Base-by-base conservation (phyloP, 2,797 vertebrate species). In the Amblyraja radiata region DNA sequence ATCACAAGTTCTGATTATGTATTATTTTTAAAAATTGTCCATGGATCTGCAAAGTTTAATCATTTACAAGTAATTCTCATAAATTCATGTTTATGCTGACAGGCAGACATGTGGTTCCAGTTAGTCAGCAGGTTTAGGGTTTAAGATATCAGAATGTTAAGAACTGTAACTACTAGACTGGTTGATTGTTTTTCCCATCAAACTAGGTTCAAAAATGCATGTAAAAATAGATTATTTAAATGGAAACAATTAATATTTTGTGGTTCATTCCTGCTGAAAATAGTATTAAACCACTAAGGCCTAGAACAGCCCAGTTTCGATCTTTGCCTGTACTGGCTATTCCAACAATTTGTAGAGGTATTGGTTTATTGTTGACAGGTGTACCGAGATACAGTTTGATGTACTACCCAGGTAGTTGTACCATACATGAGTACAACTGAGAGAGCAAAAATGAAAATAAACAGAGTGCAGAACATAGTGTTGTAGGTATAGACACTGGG, bases 91-190 rank as follows among this genome's bases (percentile, higher is more conserved):
- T 92, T 14, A 92, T n/a, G 58, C 71, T 92, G 90, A 68, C 65
- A 92, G 71, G 25, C 71, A 92, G 39, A 91, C 90, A 91, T 91
- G 90, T 73, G 86, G 14, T 73, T 73, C 65, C 88, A 90, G 65
- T 28, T 46, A 36, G 90, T 6, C 36, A 58, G 39, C 71, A 58
- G 13, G 90, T 58, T 46, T 54, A 46, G 90, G 32, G 71, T 92
- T 46, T 76, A 54, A 46, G 68, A 74, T 92, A 28, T 92, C 25
- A 4, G 68, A 39, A 28, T 21, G 28, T 91, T 46, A 92, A 54
- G 7, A 74, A 54, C 39, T 92, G 36, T 91, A 91, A 73, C 11
- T 73, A 68, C 68, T 46, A 74, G 90, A 25, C 90, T 74, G 25
- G 25, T 28, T 92, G 90, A 74, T 39, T 91, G 32, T 18, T 92